Evolutionary conservation across 2,113 vertebrate genomes (phyloP).

Genomic region (Podilymbus podiceps): DNA sequence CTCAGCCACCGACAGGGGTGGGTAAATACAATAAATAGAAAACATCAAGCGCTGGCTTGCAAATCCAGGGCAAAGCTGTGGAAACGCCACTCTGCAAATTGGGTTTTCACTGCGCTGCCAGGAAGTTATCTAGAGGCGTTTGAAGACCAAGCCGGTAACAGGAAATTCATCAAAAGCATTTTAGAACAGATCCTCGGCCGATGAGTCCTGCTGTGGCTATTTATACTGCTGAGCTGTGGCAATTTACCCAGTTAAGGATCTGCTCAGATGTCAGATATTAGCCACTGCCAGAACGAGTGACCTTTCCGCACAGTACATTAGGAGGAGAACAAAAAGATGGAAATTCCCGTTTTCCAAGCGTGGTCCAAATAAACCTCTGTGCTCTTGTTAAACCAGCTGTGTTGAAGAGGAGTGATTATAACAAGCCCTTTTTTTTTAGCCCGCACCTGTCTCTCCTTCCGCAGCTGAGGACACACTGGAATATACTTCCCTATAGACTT

Average conservation of each 20-base stretch:
- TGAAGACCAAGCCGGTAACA: not conserved
- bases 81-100: not conserved
- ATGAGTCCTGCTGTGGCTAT: not conserved
- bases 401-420: slow-evolving; percentile 30
- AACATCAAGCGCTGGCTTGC: not conserved
- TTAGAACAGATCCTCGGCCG: not conserved
- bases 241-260: not conserved
- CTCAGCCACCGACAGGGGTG: rapidly evolving
- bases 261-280: slow-evolving; percentile 24
- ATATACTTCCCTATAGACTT: not conserved
- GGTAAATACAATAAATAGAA: not conserved
- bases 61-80: not conserved
- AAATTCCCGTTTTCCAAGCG: slow-evolving; percentile 25
- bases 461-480: not conserved
- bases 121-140: slow-evolving; percentile 19
- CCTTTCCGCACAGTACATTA: not conserved
- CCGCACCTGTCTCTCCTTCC: slow-evolving; percentile 12
- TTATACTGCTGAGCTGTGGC: not conserved
- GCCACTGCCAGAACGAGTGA: slow-evolving; percentile 15
- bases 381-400: slow-evolving; percentile 53
- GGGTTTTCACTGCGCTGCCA: not conserved
- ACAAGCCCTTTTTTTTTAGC: not conserved
- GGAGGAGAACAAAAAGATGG: not conserved
- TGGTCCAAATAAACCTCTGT: slow-evolving; percentile 33
- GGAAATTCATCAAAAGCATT: slow-evolving; percentile 29